Evolutionary conservation across 2,113 vertebrate species (phyloP), one percentile per base, ranked within the genome.

Genomic region (Accipiter cooperii): DNA sequence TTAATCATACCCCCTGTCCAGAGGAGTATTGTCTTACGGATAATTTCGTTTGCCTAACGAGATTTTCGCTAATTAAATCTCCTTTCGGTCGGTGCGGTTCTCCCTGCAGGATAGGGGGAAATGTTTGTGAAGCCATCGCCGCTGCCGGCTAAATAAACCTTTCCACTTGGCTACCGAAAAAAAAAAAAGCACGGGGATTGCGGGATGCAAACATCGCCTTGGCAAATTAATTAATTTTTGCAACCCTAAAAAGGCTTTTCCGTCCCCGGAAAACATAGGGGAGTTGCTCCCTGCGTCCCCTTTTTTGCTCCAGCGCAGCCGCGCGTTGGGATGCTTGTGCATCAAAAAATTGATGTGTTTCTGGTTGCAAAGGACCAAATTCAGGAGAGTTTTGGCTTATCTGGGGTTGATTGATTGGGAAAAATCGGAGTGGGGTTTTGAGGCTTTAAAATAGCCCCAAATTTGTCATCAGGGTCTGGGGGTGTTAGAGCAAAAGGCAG

Each of bases 41-140:
- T 99, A 99, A 99, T 99, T 99, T 99, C 98, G 98, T 99, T 99
- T 99, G 98, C 98, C 98, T 99, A 99, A 99, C 99, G 99, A 99
- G 99, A 99, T 99, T 99, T 99, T 94, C 97, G 77, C 99, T 99
- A 99, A 99, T 99, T 99, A 99, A 99, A 99, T 99, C 99, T 99
- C 98, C 99, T 99, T 99, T 98, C 98, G 97, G 98, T 98, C 97
- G 97, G 98, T 98, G 98, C 98, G 98, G 98, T 97, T 98, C 94
- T 98, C 98, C 98, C 98, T 98, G 98, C 98, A 98, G 98, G 98
- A 97, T 97, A 96, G 97, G 98, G 97, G 98, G 84, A 76, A 98
- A 98, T 98, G 98, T 99, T 99, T 98, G 96, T 96, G 97, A 98
- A 98, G 97, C 97, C 97, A 94, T 98, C 97, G 97, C 97, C 71